These are phyloP conservation scores for Listrodromus nycthemerus DNA, from an alignment of 2,888 invertebrate genomes.

Conservation along the genomic window DNA sequence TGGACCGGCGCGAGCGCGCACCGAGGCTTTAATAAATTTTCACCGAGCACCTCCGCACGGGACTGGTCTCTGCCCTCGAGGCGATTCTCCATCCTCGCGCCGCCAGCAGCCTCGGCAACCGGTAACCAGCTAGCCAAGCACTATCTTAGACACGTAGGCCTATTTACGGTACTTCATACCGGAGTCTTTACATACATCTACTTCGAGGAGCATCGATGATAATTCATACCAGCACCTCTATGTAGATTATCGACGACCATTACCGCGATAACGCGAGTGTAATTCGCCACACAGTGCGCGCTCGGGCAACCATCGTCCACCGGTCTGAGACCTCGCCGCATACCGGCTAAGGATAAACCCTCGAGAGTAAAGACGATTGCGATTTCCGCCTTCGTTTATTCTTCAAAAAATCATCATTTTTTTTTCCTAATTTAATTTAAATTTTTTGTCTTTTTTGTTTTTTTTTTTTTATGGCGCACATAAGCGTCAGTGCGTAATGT, in stretches of 20 bases:
- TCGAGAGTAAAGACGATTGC: conserved; percentile 4
- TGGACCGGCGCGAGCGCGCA: conserved; percentile 3
- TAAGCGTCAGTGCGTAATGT: conserved; percentile 19
- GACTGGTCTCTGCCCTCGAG: conserved; percentile 28
- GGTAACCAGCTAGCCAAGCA: not conserved
- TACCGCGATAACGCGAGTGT: conserved; percentile 75
- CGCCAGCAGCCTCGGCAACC: conserved; percentile 32
- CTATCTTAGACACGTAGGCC: conserved; percentile 20
- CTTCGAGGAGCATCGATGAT: conserved; percentile 70
- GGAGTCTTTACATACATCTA: conserved; percentile 20
- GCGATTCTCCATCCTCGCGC: conserved; percentile 54
- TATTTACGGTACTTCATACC: conserved; percentile 54
- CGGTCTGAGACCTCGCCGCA: not conserved
- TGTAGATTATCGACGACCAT: conserved; percentile 74
- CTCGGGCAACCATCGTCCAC: not conserved
- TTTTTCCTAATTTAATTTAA: not conserved
- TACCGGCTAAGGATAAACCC: not conserved
- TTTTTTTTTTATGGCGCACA: not conserved
- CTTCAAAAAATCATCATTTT: not conserved
- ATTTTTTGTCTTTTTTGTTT: not conserved
- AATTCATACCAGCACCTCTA: conserved; percentile 74
- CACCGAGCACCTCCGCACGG: conserved; percentile 28
- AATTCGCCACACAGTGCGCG: conserved; percentile 69
- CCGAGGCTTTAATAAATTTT: conserved; percentile 56
- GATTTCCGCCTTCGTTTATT: conserved; percentile 42